phyloP scores from a whole-genome alignment of 2,797 vertebrate genomes.

The Etheostoma nigrum region DNA sequence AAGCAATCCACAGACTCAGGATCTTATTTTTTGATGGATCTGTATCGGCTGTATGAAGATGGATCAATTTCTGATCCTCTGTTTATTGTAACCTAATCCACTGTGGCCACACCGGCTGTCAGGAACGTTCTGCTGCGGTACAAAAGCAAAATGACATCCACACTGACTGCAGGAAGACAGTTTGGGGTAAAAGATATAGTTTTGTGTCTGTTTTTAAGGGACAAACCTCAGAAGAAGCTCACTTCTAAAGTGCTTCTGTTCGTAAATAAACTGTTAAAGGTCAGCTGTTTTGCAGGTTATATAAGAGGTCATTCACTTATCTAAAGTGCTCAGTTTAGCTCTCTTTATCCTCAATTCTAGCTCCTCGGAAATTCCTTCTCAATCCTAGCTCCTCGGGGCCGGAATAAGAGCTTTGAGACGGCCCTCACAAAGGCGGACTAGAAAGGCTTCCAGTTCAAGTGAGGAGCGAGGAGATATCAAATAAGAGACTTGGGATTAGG shows the following conservation, averaged over 20 bases:
- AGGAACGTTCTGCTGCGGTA: neutral
- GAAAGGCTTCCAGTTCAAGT: no score
- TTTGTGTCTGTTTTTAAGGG: neutral
- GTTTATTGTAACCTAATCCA: slow-evolving; percentile 51
- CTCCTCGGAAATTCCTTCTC: no score
- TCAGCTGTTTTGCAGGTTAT: neutral
- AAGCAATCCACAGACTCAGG: slow-evolving; percentile 44
- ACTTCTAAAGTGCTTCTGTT: neutral
- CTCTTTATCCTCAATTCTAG: no score
- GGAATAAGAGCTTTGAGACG: no score
- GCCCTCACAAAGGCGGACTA: no score
- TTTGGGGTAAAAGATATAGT: neutral
- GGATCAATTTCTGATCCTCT: slow-evolving; percentile 54
- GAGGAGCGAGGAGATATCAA: no score
- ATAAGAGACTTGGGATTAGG: no score
- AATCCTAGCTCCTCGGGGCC: no score
- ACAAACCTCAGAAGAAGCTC: neutral
- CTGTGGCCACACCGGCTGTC: slow-evolving; percentile 8
- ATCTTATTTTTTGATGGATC: slow-evolving; percentile 22
- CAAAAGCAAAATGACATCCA: slow-evolving; percentile 3
- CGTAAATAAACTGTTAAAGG: neutral
- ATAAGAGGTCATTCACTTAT: no score
- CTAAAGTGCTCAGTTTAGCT: no score
- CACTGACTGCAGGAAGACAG: neutral
- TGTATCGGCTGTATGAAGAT: slow-evolving; percentile 21